Percentiles rank a stretch among this genome's conserved stretches.
Conservation (phyloP, 2,888 invertebrate genomes). For the Leucophenga montana region DNA sequence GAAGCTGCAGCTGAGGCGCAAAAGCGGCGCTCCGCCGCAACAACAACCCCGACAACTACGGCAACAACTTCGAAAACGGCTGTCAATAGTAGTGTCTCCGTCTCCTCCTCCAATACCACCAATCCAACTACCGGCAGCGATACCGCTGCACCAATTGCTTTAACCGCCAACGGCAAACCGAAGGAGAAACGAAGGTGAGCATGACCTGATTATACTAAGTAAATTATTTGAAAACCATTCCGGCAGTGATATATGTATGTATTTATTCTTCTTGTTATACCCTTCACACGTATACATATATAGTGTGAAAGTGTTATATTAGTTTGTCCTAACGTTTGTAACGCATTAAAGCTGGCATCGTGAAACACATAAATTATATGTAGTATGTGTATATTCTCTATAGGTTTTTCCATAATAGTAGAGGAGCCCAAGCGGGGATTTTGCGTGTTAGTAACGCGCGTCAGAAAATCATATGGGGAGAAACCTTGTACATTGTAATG, state of each 20-base stretch:
- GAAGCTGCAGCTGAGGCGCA: constrained; percentile 59
- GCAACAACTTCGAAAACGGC: constrained; percentile 24
- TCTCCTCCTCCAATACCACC: constrained; percentile 43
- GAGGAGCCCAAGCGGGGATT: too few species aligned
- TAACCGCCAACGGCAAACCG: constrained; percentile 71
- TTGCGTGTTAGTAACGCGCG: too few species aligned
- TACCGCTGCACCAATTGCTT: constrained; percentile 37
- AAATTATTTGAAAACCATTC: too few species aligned
- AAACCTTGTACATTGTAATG: too few species aligned
- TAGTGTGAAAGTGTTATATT: too few species aligned
- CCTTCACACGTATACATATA: background rate
- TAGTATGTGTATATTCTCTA: too few species aligned
- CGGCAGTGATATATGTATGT: constrained; percentile 14
- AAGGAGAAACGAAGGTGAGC: constrained; percentile 83
- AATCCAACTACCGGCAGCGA: constrained; percentile 43
- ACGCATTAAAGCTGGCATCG: too few species aligned
- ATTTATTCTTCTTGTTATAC: background rate
- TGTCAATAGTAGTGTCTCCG: constrained; percentile 41
- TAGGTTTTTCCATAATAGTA: too few species aligned
- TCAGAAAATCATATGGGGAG: too few species aligned
- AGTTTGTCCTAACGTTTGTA: too few species aligned
- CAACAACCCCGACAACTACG: background rate
- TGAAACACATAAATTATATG: too few species aligned
- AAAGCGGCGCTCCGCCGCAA: constrained; percentile 47
- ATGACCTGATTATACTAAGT: background rate